Conservation (phyloP, 2,797 vertebrate genomes). For the Hirundo rustica region DNA sequence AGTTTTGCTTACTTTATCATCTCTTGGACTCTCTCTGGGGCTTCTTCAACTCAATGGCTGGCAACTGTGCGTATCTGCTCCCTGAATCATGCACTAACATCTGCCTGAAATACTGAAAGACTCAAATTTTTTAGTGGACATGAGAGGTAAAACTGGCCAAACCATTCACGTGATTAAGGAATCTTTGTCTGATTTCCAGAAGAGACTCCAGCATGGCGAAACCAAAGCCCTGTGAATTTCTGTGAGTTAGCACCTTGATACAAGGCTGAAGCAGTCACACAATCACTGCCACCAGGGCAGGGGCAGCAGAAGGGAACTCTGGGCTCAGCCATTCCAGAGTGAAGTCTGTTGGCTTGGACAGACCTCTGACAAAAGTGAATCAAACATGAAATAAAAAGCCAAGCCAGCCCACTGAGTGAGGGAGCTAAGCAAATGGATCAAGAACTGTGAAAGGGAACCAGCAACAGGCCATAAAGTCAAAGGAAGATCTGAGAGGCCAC, state of each 20-base stretch:
- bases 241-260: not conserved
- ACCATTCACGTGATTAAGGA: not conserved
- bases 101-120: slow-evolving; percentile 36
- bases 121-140: not conserved
- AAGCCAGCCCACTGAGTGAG: not conserved
- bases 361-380: not conserved
- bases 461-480: not conserved
- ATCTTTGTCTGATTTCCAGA: not conserved
- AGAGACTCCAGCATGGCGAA: not conserved
- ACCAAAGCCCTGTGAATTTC: not conserved
- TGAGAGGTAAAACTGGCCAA: slow-evolving; percentile 7
- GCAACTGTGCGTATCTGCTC: slow-evolving; percentile 7
- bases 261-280: not conserved
- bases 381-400: not conserved
- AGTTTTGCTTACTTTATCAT: slow-evolving; percentile 28
- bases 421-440: not conserved
- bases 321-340: not conserved
- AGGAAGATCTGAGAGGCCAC: not conserved
- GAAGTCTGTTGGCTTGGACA: not conserved
- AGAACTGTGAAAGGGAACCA: not conserved
- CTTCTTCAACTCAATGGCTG: slow-evolving; percentile 34
- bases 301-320: not conserved
- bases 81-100: slow-evolving; percentile 40
- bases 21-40: slow-evolving; percentile 18
- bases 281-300: not conserved